These are phyloP conservation scores for Leucophenga varia DNA, from an alignment of 1,140 invertebrate genomes.

Conservation along the genomic window DNA sequence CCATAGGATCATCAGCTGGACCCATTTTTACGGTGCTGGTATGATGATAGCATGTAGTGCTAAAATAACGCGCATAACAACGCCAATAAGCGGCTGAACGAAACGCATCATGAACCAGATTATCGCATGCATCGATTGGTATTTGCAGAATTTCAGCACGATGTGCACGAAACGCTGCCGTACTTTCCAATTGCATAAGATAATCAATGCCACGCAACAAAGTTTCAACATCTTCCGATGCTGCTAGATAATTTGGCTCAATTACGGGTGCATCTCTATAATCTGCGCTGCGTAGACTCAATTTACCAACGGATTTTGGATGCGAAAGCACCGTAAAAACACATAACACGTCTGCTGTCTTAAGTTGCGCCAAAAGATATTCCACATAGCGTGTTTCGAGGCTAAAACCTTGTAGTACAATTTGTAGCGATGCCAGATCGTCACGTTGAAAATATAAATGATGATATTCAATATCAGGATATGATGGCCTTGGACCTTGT, in stretches of 20 bases:
- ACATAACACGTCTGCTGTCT: constrained; percentile 24
- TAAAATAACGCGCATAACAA: constrained; percentile 68
- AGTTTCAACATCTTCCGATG: constrained; percentile 65
- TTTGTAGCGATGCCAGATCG: constrained; percentile 10
- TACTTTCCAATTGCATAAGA: constrained; percentile 62
- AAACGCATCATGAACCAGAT: constrained; percentile 54
- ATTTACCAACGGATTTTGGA: constrained; percentile 70
- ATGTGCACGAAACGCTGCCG: constrained; percentile 62
- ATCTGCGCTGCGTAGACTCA: constrained; percentile 68
- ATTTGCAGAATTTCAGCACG: constrained; percentile 60
- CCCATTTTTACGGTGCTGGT: constrained; percentile 78
- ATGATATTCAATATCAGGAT: constrained; percentile 50
- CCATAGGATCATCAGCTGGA: constrained; percentile 62
- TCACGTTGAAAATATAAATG: constrained; percentile 30
- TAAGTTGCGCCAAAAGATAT: constrained; percentile 8
- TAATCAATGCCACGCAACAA: constrained; percentile 67
- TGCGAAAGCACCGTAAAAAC: constrained; percentile 70
- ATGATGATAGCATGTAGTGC: constrained; percentile 70
- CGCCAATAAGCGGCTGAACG: constrained; percentile 70
- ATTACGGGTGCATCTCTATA: constrained; percentile 70
- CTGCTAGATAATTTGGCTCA: constrained; percentile 70
- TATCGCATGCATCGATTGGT: constrained; percentile 64
- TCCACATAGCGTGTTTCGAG: constrained; percentile 24
- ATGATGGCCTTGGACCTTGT: constrained; percentile 20
- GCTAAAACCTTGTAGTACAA: constrained; percentile 20